A percentile compares a stretch with the other conserved stretches of the same genome.
phyloP scores from a whole-genome alignment of 1,140 invertebrate species.

The Caenorhabditis inopinata region DNA sequence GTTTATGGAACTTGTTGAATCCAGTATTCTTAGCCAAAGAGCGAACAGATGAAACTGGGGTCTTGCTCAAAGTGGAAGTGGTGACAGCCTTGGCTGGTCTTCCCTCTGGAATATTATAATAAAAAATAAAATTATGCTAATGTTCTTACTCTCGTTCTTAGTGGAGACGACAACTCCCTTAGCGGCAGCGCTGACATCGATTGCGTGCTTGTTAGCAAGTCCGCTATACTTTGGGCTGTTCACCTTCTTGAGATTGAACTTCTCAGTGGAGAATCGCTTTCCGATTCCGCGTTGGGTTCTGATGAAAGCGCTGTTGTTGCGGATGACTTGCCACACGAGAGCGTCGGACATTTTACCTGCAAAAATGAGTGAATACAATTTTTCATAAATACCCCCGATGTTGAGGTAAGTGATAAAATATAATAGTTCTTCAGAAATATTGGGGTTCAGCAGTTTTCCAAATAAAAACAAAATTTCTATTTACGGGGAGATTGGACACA shows the following conservation, averaged over 20 bases:
- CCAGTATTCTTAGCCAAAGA: constrained; percentile 7
- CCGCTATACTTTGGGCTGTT: constrained; percentile 44
- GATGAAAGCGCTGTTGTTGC: constrained; percentile 46
- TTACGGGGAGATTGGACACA: no score
- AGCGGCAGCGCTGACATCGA: constrained; percentile 34
- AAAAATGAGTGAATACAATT: no score
- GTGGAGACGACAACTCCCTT: constrained; percentile 42
- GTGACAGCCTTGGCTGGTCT: constrained; percentile 42
- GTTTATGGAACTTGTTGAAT: constrained; percentile 35
- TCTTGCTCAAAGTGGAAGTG: constrained; percentile 38
- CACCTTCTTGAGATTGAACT: constrained; percentile 45
- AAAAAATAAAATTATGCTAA: not conserved
- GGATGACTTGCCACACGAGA: constrained; percentile 45
- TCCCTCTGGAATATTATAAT: not conserved
- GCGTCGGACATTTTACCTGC: constrained; percentile 49
- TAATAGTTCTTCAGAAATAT: no score
- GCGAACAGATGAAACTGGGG: constrained; percentile 1
- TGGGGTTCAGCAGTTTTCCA: no score
- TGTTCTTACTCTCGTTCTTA: constrained; percentile 30
- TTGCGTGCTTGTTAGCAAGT: constrained; percentile 46
- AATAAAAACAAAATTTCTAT: no score
- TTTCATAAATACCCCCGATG: no score
- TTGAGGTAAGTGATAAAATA: no score
- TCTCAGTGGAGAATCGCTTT: constrained; percentile 45
- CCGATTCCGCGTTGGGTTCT: constrained; percentile 40